Base-by-base conservation (phyloP, 2,888 invertebrate species). In the Nyleta sp. region DNA sequence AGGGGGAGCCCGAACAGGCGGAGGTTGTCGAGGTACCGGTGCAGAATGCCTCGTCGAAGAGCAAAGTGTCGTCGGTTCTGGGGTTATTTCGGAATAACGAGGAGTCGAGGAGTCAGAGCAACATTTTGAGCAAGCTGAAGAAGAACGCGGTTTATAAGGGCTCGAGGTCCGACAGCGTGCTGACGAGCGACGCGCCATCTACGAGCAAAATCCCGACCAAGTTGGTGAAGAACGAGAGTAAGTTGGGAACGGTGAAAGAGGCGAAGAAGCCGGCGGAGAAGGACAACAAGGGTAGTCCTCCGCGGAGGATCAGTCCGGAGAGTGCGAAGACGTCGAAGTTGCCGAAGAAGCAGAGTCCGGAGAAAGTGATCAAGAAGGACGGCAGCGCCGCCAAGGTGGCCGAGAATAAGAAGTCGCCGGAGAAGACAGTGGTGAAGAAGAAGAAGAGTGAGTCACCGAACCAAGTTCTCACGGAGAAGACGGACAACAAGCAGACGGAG, bases 31-130 rank as follows among this genome's bases (percentile, higher is more conserved):
- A 42, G 11, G 15, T n/a, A 0, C 35, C 44, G 10, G 15, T 60
- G 10, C 50, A 73, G 13, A 50, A 1, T 83, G 92, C 92, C 48
- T 93, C 93, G 48, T 93, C 93, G 84, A 94, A 94, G 40, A 94
- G 94, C 10, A 94, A 95, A 2, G 95, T 96, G 0, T 95, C 94
- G 87, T 94, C 94, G 84, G 95, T 96, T 46, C 91, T 96, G 70
- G 95, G 96, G 0, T 91, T 96, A 2, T 95, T 96, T 83, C 95
- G 94, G 82, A 95, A 95, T 71, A 72, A 50, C 81, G 80, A 76
- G 20, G 62, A 78, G 1, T 80, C 85, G 17, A 84, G 48, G 78
- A 84, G 59, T 22, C 82, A 77, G 11, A 76, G 44, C 11, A 84
- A 76, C 31, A 84, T 88, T 10, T 64, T 88, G 8, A 85, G 86